Percentiles rank a stretch among this genome's conserved stretches.
Evolutionary conservation across 2,888 invertebrate genomes (phyloP).

Genomic region (Pollenia angustigena): DNA sequence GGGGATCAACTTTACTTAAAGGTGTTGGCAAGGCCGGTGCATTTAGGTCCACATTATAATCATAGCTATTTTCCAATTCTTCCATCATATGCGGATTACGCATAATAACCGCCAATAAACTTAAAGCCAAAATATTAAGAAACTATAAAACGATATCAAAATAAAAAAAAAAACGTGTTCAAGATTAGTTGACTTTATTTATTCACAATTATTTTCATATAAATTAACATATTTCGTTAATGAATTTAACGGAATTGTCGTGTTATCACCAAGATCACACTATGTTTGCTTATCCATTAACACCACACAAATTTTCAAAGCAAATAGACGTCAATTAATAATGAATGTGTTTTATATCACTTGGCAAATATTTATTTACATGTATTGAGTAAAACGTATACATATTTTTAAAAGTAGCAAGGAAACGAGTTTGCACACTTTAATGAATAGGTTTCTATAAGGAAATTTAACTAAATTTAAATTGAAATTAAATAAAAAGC

Average conservation of each 20-base stretch:
- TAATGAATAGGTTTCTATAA: too few species aligned
- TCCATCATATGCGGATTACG: constrained; percentile 89
- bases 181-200: background rate
- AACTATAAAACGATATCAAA: constrained; percentile 85
- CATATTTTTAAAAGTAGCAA: too few species aligned
- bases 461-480: too few species aligned
- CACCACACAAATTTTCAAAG: background rate
- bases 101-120: constrained; percentile 90
- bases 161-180: constrained; percentile 32
- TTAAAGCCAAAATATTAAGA: constrained; percentile 90
- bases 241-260: background rate
- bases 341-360: background rate
- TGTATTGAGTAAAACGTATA: too few species aligned
- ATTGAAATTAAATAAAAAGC: too few species aligned
- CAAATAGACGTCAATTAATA: background rate
- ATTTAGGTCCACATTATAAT: constrained; percentile 84
- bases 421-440: too few species aligned
- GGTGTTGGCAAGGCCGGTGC: constrained; percentile 88
- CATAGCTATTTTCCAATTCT: constrained; percentile 85
- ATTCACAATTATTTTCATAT: background rate
- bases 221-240: constrained; percentile 16
- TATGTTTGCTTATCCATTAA: background rate
- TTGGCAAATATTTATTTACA: background rate
- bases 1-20: constrained; percentile 88
- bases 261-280: background rate